Conservation (phyloP, 2,888 invertebrate genomes). For the Drosophila nigricruria region DNA sequence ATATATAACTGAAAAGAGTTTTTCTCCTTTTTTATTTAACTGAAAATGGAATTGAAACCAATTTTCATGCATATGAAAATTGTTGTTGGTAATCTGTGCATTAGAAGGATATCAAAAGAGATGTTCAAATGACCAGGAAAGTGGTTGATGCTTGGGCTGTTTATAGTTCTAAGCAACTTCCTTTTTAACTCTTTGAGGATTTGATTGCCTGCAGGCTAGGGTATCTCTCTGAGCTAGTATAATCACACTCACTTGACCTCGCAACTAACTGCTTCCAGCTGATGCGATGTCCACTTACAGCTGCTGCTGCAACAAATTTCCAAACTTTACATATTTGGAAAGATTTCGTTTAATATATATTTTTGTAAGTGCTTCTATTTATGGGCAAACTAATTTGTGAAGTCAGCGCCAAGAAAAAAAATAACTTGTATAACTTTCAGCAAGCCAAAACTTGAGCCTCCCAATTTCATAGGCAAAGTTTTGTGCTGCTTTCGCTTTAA, state of each 20-base stretch:
- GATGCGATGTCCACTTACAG: slow-evolving; percentile 5
- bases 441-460: slow-evolving; percentile 23
- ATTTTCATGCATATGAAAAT: neutral
- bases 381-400: slow-evolving; percentile 54
- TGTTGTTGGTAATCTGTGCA: neutral
- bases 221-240: neutral
- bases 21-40: neutral
- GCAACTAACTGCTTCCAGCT: neutral
- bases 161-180: no score
- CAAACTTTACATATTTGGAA: slow-evolving; percentile 40
- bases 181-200: no score
- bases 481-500: slow-evolving; percentile 21
- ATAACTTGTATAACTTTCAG: slow-evolving; percentile 40
- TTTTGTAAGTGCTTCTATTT: slow-evolving; percentile 17
- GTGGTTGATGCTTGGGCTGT: neutral
- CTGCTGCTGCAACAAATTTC: neutral
- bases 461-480: slow-evolving; percentile 32
- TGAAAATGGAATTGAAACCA: neutral
- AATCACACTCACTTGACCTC: no score
- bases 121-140: no score
- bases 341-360: slow-evolving; percentile 13
- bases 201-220: neutral
- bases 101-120: neutral
- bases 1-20: neutral
- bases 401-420: slow-evolving; percentile 36